Conservation (phyloP, 1,140 invertebrate genomes). For the Subanguina moxae region DNA sequence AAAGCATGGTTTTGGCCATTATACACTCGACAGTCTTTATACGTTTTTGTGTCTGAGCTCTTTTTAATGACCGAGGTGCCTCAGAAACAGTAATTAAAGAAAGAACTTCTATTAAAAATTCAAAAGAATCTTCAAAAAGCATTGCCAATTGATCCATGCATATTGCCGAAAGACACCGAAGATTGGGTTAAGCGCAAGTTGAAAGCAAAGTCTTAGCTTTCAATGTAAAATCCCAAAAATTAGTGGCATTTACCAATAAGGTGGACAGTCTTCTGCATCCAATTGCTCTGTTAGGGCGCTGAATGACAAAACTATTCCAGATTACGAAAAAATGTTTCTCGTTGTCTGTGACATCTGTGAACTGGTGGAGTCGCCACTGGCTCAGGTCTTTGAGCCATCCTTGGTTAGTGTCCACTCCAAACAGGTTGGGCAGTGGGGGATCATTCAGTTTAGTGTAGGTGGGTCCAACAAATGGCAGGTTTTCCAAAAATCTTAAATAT, state of each 20-base stretch:
- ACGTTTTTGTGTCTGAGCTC: too few relatives aligned
- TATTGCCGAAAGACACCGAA: too few relatives aligned
- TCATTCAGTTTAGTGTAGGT: slow-evolving; percentile 3
- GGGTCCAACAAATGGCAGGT: slow-evolving; percentile 7
- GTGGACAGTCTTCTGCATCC: background rate
- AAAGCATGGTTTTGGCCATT: too few relatives aligned
- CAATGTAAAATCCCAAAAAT: too few relatives aligned
- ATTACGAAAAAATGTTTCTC: slow-evolving; percentile 6
- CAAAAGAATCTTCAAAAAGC: too few relatives aligned
- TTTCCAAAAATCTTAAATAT: slow-evolving; percentile 4
- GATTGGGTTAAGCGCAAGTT: too few relatives aligned
- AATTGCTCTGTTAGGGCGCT: slow-evolving; percentile 1
- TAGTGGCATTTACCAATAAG: background rate
- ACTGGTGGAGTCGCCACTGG: slow-evolving; percentile 2
- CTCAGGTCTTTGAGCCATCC: slow-evolving; percentile 4
- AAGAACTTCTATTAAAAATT: too few relatives aligned
- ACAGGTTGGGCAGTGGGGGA: slow-evolving; percentile 7
- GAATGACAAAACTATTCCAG: slow-evolving; percentile 8
- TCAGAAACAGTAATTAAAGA: too few relatives aligned
- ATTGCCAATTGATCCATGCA: too few relatives aligned
- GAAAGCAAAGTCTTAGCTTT: too few relatives aligned
- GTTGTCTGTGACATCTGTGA: background rate
- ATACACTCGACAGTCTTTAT: too few relatives aligned
- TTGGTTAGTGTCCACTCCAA: background rate
- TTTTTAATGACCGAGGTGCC: too few relatives aligned